Conservation (phyloP, 2,113 vertebrate genomes). For the Menura novaehollandiae region DNA sequence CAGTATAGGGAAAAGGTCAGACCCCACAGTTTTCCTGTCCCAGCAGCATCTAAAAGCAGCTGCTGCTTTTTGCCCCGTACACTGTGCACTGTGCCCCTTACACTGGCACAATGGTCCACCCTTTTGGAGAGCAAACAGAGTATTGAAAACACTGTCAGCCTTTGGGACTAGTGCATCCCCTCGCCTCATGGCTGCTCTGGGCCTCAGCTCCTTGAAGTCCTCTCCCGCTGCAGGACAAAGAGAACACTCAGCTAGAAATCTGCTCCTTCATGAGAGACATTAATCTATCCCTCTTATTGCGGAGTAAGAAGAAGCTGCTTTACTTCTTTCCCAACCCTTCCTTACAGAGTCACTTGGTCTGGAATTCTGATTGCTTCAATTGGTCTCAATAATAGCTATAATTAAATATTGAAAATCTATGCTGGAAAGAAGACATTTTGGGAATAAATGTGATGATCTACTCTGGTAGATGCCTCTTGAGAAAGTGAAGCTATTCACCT, state of each 20-base stretch:
- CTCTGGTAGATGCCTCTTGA: neutral
- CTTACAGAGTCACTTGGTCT: neutral
- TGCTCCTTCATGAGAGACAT: neutral
- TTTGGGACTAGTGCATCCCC: neutral
- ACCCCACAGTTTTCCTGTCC: neutral
- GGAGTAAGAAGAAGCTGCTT: neutral
- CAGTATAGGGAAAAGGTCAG: neutral
- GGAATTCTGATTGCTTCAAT: neutral
- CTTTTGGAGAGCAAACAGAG: neutral
- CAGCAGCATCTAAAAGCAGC: neutral
- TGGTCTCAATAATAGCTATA: neutral
- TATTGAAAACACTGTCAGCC: rapidly evolving
- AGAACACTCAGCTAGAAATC: neutral
- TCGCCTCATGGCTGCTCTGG: neutral
- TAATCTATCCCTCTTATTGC: rapidly evolving
- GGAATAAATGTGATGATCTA: neutral
- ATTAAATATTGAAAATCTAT: neutral
- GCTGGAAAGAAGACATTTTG: neutral
- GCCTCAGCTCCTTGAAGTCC: neutral
- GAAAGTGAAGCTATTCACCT: neutral
- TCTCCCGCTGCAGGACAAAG: neutral
- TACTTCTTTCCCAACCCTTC: neutral
- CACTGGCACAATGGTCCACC: neutral
- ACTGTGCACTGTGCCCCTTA: too few species aligned
- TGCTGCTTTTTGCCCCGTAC: neutral